Evolutionary conservation across 2,888 invertebrate species (phyloP).

Genomic region (Leptarthrus brevirostris): DNA sequence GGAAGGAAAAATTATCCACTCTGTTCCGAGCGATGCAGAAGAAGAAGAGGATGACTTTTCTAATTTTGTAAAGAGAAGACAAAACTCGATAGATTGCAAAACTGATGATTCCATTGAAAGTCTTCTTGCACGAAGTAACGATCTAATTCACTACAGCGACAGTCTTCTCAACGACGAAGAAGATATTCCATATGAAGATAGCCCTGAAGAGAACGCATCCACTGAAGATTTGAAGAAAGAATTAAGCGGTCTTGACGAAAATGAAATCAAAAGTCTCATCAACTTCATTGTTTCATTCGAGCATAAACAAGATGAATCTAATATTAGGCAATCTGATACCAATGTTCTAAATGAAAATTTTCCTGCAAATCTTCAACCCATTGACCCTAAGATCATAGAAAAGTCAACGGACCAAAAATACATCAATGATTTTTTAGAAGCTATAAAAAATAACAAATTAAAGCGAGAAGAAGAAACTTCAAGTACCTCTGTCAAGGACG

Average conservation of each 20-base stretch:
- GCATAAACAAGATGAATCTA: not conserved
- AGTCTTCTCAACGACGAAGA: not conserved
- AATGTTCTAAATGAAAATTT: not conserved
- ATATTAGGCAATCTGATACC: not conserved
- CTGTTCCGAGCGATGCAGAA: conserved; percentile 1
- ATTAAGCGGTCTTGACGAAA: conserved; percentile 10
- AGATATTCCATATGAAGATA: not conserved
- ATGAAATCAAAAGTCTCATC: conserved; percentile 32
- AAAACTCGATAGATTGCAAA: too few relatives aligned
- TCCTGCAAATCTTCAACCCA: not conserved
- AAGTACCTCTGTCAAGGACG: not conserved
- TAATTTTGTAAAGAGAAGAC: not conserved
- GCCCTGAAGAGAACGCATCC: not conserved
- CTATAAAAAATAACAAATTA: conserved; percentile 27
- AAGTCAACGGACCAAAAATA: conserved; percentile 45
- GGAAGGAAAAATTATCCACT: conserved; percentile 4
- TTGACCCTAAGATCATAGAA: not conserved
- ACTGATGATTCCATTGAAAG: not conserved
- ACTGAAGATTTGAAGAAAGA: conserved; percentile 5
- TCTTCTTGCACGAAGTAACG: not conserved
- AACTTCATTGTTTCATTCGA: conserved; percentile 30
- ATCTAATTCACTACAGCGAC: conserved; percentile 10
- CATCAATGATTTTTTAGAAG: conserved; percentile 49
- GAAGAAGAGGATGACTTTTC: not conserved
- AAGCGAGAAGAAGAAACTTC: not conserved